Evolutionary conservation across 2,113 vertebrate species (phyloP), one percentile per base, ranked within the genome.

Genomic region (Oreocharis arfaki): DNA sequence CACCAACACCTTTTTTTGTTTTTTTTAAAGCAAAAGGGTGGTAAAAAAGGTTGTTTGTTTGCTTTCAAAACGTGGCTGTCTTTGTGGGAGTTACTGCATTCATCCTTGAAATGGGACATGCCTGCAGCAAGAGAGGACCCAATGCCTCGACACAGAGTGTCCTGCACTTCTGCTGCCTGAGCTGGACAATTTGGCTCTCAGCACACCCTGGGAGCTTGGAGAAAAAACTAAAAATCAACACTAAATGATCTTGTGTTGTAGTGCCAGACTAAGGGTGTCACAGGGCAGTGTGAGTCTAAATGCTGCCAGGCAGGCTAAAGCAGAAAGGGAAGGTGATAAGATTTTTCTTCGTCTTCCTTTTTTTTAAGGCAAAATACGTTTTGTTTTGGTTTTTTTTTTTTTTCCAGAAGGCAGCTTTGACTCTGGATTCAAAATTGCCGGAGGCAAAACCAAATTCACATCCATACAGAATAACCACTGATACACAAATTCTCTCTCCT

Each of bases 111-210:
- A 80, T 1, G 11, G 65, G 39, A 70, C 24, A 9, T 3, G 53
- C 10, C 49, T 52, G 22, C 60, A 52, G 20, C 86, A 71, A 60
- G 35, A 74, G 49, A 70, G 27, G 16, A 35, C 7, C 2, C 2
- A 64, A 5, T 23, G 24, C 32, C 41, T 82, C 0, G 0, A 9
- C 28, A 35, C 9, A n/a, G 17, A 69, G 39, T 2, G 2, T 35
- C 17, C 52, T 33, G 22, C 52, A 67, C 42, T 22, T 78, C 61
- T 60, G 65, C 39, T 70, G 32, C 41, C 44, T 53, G 49, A 68
- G 85, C 26, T 73, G 61, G 57, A 53, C 46, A 47, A 41, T 52
- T 75, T 1, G 9, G 41, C 22, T 63, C 56, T 68, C 39, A 24
- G 33, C 30, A 64, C 18, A 69, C 33, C 44, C 64, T 1, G 2